phyloP scores from a whole-genome alignment of 1,140 invertebrate species.

The Triops longicaudatus region DNA sequence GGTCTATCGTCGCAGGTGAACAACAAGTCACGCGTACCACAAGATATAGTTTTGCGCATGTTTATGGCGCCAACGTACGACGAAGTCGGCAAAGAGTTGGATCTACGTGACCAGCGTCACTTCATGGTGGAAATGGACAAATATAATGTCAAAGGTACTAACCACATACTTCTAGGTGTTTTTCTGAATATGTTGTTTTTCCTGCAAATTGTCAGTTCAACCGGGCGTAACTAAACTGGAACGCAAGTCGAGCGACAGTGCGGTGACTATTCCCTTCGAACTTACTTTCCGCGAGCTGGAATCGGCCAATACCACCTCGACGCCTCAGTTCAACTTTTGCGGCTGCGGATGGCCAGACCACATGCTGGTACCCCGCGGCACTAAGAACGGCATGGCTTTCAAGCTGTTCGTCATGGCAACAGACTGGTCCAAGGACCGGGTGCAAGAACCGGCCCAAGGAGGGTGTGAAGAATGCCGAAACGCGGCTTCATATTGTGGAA shows the following conservation, averaged over 20 bases:
- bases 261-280: constrained; percentile 52
- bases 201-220: constrained; percentile 40
- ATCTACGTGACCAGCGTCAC: constrained; percentile 53
- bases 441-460: constrained; percentile 27
- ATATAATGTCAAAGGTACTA: constrained; percentile 52
- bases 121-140: constrained; percentile 71
- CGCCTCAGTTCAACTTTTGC: constrained; percentile 28
- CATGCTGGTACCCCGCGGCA: constrained; percentile 68
- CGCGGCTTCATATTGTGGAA: constrained; percentile 62
- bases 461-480: constrained; percentile 48
- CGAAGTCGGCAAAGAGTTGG: constrained; percentile 53
- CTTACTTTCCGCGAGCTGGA: constrained; percentile 46
- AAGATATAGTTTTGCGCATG: constrained; percentile 61
- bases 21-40: constrained; percentile 47
- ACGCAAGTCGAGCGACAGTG: constrained; percentile 55
- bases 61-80: constrained; percentile 62
- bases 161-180: no score
- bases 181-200: background rate
- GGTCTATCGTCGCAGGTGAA: constrained; percentile 35
- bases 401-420: constrained; percentile 74
- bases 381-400: constrained; percentile 51
- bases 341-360: constrained; percentile 62
- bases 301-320: background rate
- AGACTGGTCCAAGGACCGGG: constrained; percentile 57
- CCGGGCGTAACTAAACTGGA: constrained; percentile 56